A percentile compares a stretch with the other conserved stretches of the same genome.
These are phyloP conservation scores for Delichon dasypus DNA, from an alignment of 2,797 vertebrate species.

Conservation along the genomic window DNA sequence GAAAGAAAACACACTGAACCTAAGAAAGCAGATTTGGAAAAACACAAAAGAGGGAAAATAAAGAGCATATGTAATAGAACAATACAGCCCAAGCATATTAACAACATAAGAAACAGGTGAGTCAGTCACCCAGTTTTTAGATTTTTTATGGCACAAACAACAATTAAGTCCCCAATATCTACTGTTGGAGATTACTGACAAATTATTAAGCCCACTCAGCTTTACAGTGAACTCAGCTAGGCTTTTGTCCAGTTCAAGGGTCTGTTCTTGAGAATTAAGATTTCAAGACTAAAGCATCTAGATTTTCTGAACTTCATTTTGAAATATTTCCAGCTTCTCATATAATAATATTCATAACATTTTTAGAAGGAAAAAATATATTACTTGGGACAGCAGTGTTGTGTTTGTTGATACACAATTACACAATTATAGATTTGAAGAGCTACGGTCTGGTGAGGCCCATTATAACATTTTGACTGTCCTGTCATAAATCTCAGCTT, in stretches of 20 bases:
- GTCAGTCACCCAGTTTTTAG: neutral
- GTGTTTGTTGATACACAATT: neutral
- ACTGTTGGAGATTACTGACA: neutral
- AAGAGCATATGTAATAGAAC: neutral
- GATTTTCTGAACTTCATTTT: neutral
- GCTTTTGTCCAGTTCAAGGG: neutral
- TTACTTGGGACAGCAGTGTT: neutral
- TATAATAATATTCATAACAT: neutral
- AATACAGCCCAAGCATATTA: neutral
- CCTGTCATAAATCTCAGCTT: neutral
- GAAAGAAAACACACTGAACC: neutral
- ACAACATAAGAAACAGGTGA: neutral
- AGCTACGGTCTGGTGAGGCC: neutral
- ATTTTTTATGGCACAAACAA: neutral
- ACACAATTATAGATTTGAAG: neutral
- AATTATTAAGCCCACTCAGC: neutral
- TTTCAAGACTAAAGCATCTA: neutral
- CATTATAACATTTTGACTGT: neutral
- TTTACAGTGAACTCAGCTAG: neutral
- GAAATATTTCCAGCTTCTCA: neutral
- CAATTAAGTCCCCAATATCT: neutral
- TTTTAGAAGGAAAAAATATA: neutral
- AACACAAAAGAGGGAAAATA: neutral
- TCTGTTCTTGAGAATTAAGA: neutral
- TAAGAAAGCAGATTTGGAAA: neutral